Evolutionary conservation across 2,888 invertebrate genomes (phyloP), one percentile per base, ranked within the genome.

Genomic region (Halictus quadricinctus): DNA sequence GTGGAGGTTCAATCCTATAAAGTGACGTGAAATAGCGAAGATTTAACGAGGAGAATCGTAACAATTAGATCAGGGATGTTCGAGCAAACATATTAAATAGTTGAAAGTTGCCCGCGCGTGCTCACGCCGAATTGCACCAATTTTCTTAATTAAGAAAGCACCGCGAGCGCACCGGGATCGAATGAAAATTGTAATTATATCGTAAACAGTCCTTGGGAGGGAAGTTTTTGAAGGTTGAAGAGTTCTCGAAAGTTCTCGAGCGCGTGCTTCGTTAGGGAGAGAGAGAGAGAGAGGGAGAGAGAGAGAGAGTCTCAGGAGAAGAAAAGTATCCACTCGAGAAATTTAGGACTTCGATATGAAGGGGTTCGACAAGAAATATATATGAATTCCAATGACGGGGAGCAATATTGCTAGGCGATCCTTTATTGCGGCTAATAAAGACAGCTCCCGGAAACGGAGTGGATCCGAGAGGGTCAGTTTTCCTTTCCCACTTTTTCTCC

Each of bases 341-440:
- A 64, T 91, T 91, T 91, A 90, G 90, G 84, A 88, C 87, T 89
- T 89, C 91, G 89, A 92, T 91, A 91, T 87, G 87, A 79, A 87
- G 85, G 78, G 83, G 76, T 80, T 78, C 69, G 54, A 72, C 75
- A 81, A 82, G 90, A 92, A 76, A 91, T 92, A 91, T 92, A 92
- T 92, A 92, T 92, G 92, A 92, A 92, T 92, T 88, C 88, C 88
- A 90, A 92, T 89, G 92, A 91, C 87, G 88, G 89, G 89, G 72
- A 88, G 90, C 90, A 86, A 91, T 90, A 90, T 91, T 87, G 83
- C 83, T 43, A 73, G 79, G 86, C 88, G 87, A 89, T 93, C 90
- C 87, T 90, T 91, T 81, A 91, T 88, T 87, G 80, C 76, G 76
- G 89, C 90, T 90, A 89, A 90, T 90, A 90, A 89, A 90, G 89